Evolutionary conservation across 2,888 invertebrate genomes (phyloP), one percentile per base, ranked within the genome.

Genomic region (Tipula vernalis): DNA sequence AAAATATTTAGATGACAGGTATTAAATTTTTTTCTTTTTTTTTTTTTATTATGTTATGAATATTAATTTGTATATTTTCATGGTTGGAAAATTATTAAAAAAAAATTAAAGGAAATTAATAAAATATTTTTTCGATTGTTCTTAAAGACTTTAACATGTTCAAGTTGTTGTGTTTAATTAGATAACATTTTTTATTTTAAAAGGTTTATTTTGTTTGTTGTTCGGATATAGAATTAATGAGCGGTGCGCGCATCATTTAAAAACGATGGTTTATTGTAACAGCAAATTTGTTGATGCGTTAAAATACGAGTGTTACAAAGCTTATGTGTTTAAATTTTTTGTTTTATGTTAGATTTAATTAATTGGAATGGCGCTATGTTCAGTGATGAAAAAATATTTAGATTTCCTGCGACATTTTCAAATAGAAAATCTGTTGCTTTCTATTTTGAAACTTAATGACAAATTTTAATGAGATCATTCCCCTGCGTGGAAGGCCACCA

Each of bases 1-100:
- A 71, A 71, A 71, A 71, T 71, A 71, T 71, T 71, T 71, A 71
- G 71, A 71, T 71, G 71, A 71, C 71, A 71, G 71, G 71, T 71
- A 71, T 71, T 71, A 28, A 71, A 71, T 71, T 71, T 71, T 71
- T 71, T 71, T 71, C 28, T 0, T 28, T 28, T 28, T 28, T 28
- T 28, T 28, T 28, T 28, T 28, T 28, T 28, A n/a, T 10, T 28
- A 28, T 71, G 71, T 71, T 71, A 71, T 71, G 28, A 71, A 71
- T 71, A 71, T 71, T 71, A 71, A 71, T 71, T 71, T 71, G 28
- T 28, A 71, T 71, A 71, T 71, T 71, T 71, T 71, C 71, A 71
- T 71, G 71, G 71, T 71, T 71, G 71, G 71, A 71, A 71, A 71
- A 71, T 71, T 28, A 71, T 10, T 28, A 6, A 6, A 28, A 71